Base-by-base conservation (phyloP, 2,888 invertebrate genomes). In the Rhingia rostrata region DNA sequence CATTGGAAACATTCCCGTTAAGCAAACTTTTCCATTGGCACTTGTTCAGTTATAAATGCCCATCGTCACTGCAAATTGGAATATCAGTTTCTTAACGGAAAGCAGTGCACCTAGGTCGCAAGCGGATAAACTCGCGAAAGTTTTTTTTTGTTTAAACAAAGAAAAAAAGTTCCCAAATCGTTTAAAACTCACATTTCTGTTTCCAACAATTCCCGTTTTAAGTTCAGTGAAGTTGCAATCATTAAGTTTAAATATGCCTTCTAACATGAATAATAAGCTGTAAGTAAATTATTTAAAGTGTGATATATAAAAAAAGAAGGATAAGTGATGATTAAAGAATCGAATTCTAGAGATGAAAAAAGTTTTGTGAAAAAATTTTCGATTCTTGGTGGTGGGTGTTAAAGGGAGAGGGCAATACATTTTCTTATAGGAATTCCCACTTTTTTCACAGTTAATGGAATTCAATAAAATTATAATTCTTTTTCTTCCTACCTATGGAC, bases 251-350 rank as follows among this genome's bases (percentile, higher is more conserved):
- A 91, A 90, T 87, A 91, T 91, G 90, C 90, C 90, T 89, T 91
- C 91, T 88, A 90, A 88, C 87, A 91, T 91, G 91, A 91, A 91
- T 91, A 91, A 91, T 91, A 91, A 91, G 90, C 90, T 91, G 90
- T 91, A 91, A 91, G 90, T 91, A 91, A 88, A 87, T 43, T 51
- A 22, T 14, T 47, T 66, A 61, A 41, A 66, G 66, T 66, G 80
- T 69, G 39, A 10, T 70, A 10, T 51, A 47, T 66, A 41, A 61
- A 6, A 56, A 39, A 45, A 37, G 14, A 72, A 49, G 4, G 6
- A 39, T 7, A 43, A 67, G 53, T 61, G 43, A 61, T 83, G 73
- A 61, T 61, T 47, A 67, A 37, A 64, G 58, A 41, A 53, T 53
- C 14, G 58, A 64, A 58, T 30, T 41, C 2, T 14, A 60, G 41